phyloP scores from a whole-genome alignment of 2,888 invertebrate genomes.

The Drosophila kambysellisi region DNA sequence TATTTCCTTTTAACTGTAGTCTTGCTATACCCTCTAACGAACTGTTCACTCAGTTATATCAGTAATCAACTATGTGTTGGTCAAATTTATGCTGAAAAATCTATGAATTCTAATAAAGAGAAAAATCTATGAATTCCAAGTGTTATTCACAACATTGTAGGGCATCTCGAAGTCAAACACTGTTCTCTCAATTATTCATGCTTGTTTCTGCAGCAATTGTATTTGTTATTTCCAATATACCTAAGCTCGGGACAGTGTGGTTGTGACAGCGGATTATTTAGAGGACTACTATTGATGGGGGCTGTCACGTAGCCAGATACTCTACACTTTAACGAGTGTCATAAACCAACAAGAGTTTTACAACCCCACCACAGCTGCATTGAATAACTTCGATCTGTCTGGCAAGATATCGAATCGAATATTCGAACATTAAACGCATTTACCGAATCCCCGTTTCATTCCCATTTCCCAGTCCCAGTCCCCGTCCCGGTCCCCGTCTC shows the following conservation, averaged over 20 bases:
- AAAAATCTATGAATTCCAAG: not conserved
- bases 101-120: not conserved
- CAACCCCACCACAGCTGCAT: conserved; percentile 61
- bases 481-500: not conserved
- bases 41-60: not conserved
- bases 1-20: not conserved
- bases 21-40: conserved; percentile 4
- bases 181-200: too few relatives aligned
- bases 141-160: not conserved
- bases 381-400: conserved; percentile 71
- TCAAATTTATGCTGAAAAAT: not conserved
- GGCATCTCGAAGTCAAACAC: not conserved
- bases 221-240: conserved; percentile 46
- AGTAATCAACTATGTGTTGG: not conserved
- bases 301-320: conserved; percentile 48
- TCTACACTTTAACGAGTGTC: conserved; percentile 42
- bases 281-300: conserved; percentile 5
- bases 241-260: conserved; percentile 12
- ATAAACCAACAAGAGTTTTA: conserved; percentile 35
- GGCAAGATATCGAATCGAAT: conserved; percentile 24
- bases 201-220: conserved; percentile 32
- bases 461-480: not conserved
- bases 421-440: conserved; percentile 38
- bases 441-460: conserved; percentile 12
- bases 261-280: conserved; percentile 42